phyloP scores from a whole-genome alignment of 2,888 invertebrate genomes.

The Pollenia labialis region DNA sequence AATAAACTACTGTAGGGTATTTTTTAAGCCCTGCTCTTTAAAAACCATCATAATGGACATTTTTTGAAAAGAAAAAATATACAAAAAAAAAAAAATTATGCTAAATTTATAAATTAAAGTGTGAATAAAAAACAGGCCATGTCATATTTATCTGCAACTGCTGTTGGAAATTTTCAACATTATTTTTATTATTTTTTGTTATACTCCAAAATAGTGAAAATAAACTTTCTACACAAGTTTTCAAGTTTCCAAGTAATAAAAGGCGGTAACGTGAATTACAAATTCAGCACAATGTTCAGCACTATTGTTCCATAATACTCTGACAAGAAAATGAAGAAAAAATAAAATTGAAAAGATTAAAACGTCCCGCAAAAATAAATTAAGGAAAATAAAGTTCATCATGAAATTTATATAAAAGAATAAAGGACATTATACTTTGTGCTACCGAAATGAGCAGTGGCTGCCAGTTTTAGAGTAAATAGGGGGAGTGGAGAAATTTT shows the following conservation, averaged over 20 bases:
- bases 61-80: neutral
- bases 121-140: conserved; percentile 69
- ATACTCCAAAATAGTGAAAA: conserved; percentile 4
- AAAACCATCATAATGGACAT: conserved; percentile 39
- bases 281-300: conserved; percentile 75
- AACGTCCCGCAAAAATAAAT: conserved; percentile 73
- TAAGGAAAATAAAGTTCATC: conserved; percentile 75
- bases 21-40: too few relatives aligned
- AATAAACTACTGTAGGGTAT: neutral
- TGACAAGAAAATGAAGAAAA: conserved; percentile 34
- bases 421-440: neutral
- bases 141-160: conserved; percentile 69
- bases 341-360: conserved; percentile 1
- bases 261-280: conserved; percentile 74
- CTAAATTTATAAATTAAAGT: conserved; percentile 62
- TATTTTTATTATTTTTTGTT: conserved; percentile 43
- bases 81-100: conserved; percentile 40
- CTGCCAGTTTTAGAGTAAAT: neutral
- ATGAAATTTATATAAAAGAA: conserved; percentile 28
- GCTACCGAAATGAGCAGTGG: neutral
- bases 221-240: conserved; percentile 45
- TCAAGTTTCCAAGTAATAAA: conserved; percentile 60
- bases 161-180: conserved; percentile 35
- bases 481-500: neutral
- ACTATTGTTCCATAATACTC: conserved; percentile 72